Base-by-base conservation (phyloP, 64 coral and sea anemone genomes). In the Pachyseris speciosa region DNA sequence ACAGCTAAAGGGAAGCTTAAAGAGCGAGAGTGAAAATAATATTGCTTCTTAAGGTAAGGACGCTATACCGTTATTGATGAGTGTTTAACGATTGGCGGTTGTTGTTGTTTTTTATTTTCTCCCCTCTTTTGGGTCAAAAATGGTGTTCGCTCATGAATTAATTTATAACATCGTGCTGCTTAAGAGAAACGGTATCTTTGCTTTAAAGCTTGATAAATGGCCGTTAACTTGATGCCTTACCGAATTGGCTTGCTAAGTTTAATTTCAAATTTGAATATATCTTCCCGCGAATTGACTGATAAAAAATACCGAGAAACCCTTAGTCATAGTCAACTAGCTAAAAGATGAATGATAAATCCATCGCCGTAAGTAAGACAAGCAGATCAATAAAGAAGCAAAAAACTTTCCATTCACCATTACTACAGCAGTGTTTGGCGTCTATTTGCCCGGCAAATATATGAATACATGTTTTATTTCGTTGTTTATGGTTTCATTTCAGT, bases 21-120 rank as follows among this genome's bases (percentile, higher is more conserved):
- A n/a, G n/a, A n/a, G n/a, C n/a, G n/a, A n/a, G n/a, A n/a, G n/a
- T n/a, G n/a, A n/a, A n/a, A n/a, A 2, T 61, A 16, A 5, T 39
- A 41, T 53, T 51, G 28, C 58, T 37, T 32, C 7, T 26, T 28
- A 30, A 63, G 63, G 1, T 7, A 9, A 1, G 33, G n/a, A 37
- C 75, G 20, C 30, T 63, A 58, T 12, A 61, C 77, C 51, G 77
- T 81, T 81, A 81, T 58, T 8, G 34, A 40, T 34, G 3, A 81
- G 77, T 81, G 77, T 81, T 81, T 81, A 81, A 64, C 20, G 30
- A 13, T 13, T 0, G 7, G 53, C 1, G 20, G 51, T 22, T 26
- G n/a, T n/a, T n/a, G n/a, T n/a, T n/a, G n/a, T n/a, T n/a, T n/a
- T n/a, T 63, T 40, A 4, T 27, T 17, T 36, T 40, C 22, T 16